Percentiles rank a stretch among this genome's conserved stretches.
Conservation (phyloP, 1,140 invertebrate genomes). For the Zaprionus lachaisei region DNA sequence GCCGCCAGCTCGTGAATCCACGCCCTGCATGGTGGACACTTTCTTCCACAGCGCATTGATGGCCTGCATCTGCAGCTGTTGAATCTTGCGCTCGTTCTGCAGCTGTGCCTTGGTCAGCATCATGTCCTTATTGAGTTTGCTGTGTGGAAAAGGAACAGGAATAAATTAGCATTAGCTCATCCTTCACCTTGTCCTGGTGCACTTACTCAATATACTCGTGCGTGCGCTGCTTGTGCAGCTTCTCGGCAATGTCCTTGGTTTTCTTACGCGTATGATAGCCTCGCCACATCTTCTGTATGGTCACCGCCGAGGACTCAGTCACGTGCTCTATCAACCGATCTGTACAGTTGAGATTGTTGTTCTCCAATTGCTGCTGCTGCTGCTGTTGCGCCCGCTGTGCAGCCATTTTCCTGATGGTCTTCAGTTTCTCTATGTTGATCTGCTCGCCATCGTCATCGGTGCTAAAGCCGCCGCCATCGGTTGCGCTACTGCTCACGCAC, state of each 20-base stretch:
- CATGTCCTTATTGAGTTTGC: constrained; percentile 92
- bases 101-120: constrained; percentile 91
- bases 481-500: constrained; percentile 8
- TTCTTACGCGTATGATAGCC: constrained; percentile 93
- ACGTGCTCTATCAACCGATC: constrained; percentile 70
- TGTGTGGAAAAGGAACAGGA: constrained; percentile 64
- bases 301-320: constrained; percentile 87
- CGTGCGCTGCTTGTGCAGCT: constrained; percentile 91
- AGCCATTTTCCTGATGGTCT: constrained; percentile 84
- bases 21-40: constrained; percentile 89
- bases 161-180: neutral
- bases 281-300: constrained; percentile 95
- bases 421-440: constrained; percentile 84
- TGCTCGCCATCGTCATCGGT: constrained; percentile 82
- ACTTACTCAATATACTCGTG: constrained; percentile 94
- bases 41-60: constrained; percentile 96
- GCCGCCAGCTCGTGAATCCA: constrained; percentile 57
- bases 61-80: constrained; percentile 94
- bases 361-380: constrained; percentile 59
- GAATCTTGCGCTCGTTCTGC: constrained; percentile 93
- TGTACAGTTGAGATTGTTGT: constrained; percentile 53
- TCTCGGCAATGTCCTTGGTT: constrained; percentile 89
- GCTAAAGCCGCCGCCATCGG: constrained; percentile 64
- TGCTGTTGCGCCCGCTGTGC: constrained; percentile 77
- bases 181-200: neutral